These are phyloP conservation scores for Stictonetta naevosa DNA, from an alignment of 2,113 vertebrate genomes.

Conservation along the genomic window DNA sequence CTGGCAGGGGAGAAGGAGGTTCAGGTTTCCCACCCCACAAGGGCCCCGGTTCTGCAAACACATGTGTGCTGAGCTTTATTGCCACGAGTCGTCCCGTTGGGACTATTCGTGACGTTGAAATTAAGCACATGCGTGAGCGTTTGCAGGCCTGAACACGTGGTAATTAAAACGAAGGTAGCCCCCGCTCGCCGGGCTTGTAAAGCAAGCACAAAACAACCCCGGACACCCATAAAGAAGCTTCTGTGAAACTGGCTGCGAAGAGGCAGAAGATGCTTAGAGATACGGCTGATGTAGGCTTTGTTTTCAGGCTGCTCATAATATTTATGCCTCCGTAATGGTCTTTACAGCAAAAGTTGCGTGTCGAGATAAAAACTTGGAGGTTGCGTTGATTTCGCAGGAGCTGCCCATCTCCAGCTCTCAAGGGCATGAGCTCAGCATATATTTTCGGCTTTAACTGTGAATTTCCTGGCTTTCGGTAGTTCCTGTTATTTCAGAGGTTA, in stretches of 20 bases:
- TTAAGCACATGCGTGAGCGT: accelerated
- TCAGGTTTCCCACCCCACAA: not conserved
- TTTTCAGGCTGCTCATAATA: accelerated
- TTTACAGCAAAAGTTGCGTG: accelerated
- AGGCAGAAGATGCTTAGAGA: not conserved
- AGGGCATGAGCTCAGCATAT: not conserved
- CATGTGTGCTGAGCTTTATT: accelerated
- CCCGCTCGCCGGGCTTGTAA: not conserved
- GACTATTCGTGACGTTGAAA: accelerated
- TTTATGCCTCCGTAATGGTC: accelerated
- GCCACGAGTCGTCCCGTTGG: not conserved
- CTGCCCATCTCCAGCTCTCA: not conserved
- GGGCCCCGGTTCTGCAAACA: not conserved
- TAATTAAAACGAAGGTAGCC: not conserved
- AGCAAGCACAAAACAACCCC: not conserved
- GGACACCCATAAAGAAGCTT: accelerated
- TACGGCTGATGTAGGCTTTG: accelerated
- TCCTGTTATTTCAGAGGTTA: not conserved
- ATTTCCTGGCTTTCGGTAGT: not conserved
- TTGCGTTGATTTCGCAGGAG: not conserved
- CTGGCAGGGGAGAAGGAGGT: not conserved
- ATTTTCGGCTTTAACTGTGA: not conserved
- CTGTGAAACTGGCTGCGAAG: not conserved
- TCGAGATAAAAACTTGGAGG: not conserved
- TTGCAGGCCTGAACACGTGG: no score